Evolutionary conservation across 2,113 vertebrate genomes (phyloP).

Genomic region (Rhynchomys soricoides): DNA sequence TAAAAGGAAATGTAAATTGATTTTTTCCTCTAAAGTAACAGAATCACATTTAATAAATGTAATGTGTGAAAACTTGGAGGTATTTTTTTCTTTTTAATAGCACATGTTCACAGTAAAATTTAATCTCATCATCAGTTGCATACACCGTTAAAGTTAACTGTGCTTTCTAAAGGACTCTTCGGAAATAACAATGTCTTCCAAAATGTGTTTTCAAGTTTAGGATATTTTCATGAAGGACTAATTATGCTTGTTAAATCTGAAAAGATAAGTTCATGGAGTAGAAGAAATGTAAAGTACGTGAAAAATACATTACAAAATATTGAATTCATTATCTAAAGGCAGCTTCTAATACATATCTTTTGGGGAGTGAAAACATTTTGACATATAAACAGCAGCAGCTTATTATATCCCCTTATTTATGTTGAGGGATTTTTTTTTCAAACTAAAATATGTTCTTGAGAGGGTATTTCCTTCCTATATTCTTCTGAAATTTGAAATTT

Average conservation of each 20-base stretch:
- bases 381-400: background rate
- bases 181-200: slow-evolving; percentile 38
- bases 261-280: background rate
- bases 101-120: slow-evolving; percentile 67
- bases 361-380: background rate
- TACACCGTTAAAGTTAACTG: slow-evolving; percentile 60
- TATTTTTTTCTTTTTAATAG: slow-evolving; percentile 52
- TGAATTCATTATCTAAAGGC: background rate
- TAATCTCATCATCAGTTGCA: slow-evolving; percentile 64
- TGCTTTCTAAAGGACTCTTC: slow-evolving; percentile 44
- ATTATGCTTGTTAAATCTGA: slow-evolving; percentile 50
- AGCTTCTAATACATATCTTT: background rate
- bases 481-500: background rate
- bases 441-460: background rate
- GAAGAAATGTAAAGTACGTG: background rate
- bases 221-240: background rate
- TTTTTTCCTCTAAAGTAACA: slow-evolving; percentile 48
- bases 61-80: slow-evolving; percentile 57
- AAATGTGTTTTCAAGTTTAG: slow-evolving; percentile 15
- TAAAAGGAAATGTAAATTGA: slow-evolving; percentile 49
- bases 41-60: slow-evolving; percentile 57
- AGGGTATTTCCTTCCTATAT: background rate
- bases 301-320: background rate
- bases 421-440: background rate
- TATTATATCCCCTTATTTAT: background rate